These are phyloP conservation scores for Irena cyanogastra DNA, from an alignment of 2,113 vertebrate species.

Conservation along the genomic window DNA sequence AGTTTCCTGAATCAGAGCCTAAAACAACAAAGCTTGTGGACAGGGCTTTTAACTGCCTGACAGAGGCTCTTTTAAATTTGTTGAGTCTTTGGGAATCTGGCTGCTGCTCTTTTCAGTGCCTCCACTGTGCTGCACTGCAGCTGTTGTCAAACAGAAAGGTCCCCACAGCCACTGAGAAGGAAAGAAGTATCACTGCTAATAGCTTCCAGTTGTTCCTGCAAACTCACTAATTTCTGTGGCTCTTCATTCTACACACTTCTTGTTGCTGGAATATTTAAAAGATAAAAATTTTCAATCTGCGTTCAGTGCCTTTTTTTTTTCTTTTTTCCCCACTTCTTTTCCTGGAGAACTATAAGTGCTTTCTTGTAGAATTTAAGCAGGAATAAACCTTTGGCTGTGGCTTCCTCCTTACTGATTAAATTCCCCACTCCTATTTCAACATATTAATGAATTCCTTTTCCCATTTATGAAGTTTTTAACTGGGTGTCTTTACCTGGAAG, in stretches of 20 bases:
- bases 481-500: background rate
- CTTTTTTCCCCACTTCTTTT: fast-evolving
- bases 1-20: conserved; percentile 37
- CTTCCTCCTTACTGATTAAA: background rate
- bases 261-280: background rate
- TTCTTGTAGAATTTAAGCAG: background rate
- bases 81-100: conserved; percentile 16
- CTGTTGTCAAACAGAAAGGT: background rate
- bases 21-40: background rate
- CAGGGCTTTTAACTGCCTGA: conserved; percentile 17
- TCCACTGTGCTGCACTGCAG: background rate
- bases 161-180: background rate
- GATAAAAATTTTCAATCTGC: background rate
- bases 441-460: background rate
- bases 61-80: background rate
- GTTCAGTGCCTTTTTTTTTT: background rate
- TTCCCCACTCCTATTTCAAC: background rate
- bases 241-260: background rate
- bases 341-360: background rate
- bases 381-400: background rate
- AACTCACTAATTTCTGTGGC: background rate
- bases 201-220: background rate
- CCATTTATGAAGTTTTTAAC: background rate
- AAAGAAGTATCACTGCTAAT: background rate
- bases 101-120: background rate